Percentiles rank a stretch among this genome's conserved stretches.
phyloP scores from a whole-genome alignment of 1,140 invertebrate genomes.

The Apocrypta bakeri region DNA sequence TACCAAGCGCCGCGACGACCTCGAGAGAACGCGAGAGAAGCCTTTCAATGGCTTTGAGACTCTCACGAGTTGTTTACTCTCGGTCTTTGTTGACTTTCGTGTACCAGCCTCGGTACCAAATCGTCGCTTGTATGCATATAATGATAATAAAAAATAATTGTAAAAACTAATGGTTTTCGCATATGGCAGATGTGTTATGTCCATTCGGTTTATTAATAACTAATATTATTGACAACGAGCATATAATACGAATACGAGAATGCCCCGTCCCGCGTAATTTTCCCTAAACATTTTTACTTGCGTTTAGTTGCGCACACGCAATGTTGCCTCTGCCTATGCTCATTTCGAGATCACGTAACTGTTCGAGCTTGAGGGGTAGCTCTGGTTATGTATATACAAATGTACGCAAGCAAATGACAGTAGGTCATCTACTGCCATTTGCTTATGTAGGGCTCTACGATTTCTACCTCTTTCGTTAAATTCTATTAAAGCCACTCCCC shows the following conservation, averaged over 20 bases:
- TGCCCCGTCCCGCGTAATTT: constrained; percentile 4
- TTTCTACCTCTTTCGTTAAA: not conserved
- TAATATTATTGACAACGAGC: too few species aligned
- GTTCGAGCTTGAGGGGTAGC: not conserved
- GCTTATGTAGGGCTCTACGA: too few species aligned
- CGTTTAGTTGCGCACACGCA: not conserved
- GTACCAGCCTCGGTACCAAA: too few species aligned
- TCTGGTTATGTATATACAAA: not conserved
- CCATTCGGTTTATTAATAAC: constrained; percentile 12
- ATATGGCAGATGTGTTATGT: too few species aligned
- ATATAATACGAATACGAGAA: too few species aligned
- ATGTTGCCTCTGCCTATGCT: not conserved
- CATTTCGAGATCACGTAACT: constrained; percentile 21
- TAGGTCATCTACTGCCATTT: too few species aligned
- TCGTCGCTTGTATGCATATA: too few species aligned
- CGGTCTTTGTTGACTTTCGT: not conserved
- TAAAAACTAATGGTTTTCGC: too few species aligned
- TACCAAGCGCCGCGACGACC: not conserved
- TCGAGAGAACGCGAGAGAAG: not conserved
- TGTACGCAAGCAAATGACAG: too few species aligned
- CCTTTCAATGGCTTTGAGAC: not conserved
- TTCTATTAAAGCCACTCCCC: too few species aligned
- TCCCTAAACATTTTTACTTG: constrained; percentile 31
- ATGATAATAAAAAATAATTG: too few species aligned
- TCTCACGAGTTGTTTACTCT: not conserved